Evolutionary conservation across 2,888 invertebrate genomes (phyloP).

Genomic region (Syrista parreyssii): DNA sequence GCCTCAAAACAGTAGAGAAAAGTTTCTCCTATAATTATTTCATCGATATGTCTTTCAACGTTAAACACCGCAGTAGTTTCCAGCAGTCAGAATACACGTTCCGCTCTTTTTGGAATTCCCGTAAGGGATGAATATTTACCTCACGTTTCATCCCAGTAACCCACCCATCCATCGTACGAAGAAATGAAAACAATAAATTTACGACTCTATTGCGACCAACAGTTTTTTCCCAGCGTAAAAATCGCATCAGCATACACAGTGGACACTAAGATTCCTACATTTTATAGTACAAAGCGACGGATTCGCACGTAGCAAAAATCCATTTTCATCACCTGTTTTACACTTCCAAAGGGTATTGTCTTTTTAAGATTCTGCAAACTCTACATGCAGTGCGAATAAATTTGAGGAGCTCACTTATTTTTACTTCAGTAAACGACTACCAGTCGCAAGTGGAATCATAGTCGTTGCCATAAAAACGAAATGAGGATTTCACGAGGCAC

Average conservation of each 20-base stretch:
- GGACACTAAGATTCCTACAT: too few species aligned
- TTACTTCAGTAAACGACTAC: background rate
- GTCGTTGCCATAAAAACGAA: background rate
- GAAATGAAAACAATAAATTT: conserved; percentile 55
- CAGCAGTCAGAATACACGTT: too few species aligned
- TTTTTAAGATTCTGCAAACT: background rate
- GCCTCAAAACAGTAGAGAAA: too few species aligned
- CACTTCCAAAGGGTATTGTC: background rate
- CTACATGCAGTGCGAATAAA: background rate
- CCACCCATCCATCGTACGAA: conserved; percentile 41
- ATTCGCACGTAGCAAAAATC: background rate
- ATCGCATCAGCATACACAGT: background rate
- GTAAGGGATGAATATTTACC: conserved; percentile 34
- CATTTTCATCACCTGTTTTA: background rate
- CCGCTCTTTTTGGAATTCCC: background rate
- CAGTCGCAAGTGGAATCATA: background rate
- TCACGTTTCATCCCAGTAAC: conserved; percentile 43
- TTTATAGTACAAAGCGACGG: too few species aligned
- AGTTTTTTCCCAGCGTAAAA: background rate
- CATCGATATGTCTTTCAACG: background rate
- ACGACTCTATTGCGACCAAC: background rate
- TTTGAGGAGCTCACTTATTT: background rate
- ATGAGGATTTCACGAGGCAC: background rate
- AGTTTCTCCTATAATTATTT: too few species aligned
- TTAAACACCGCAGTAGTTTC: background rate